Evolutionary conservation across 1,140 invertebrate species (phyloP).

Genomic region (Brachystomella parvula): DNA sequence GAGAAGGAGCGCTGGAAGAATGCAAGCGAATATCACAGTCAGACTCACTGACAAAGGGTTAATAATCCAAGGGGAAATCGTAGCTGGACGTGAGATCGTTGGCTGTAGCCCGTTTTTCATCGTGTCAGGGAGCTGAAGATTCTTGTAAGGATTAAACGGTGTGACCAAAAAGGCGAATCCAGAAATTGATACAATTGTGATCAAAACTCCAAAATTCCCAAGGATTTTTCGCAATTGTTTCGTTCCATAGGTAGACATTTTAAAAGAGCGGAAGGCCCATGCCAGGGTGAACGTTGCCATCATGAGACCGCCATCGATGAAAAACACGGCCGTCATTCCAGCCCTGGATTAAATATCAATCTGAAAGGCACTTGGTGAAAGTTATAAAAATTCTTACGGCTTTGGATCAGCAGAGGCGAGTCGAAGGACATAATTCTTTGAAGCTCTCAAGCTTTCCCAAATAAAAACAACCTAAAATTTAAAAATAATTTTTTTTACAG

Average conservation of each 20-base stretch:
- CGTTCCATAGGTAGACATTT: constrained; percentile 15
- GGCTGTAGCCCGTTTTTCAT: neutral
- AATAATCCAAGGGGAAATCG: neutral
- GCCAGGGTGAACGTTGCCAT: neutral
- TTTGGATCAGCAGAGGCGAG: neutral
- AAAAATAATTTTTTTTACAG: neutral
- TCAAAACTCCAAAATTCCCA: constrained; percentile 94
- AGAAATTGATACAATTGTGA: constrained; percentile 62
- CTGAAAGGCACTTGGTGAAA: neutral
- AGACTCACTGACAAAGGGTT: neutral
- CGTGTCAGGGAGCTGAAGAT: neutral
- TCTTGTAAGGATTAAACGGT: neutral
- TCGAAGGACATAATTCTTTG: neutral
- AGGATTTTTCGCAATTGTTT: constrained; percentile 73
- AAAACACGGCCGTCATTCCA: neutral
- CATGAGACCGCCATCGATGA: neutral
- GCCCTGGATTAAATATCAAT: neutral
- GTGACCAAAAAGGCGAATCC: neutral
- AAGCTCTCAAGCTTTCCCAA: neutral
- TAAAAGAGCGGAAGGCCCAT: neutral
- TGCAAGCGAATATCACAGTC: neutral
- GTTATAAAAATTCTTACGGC: neutral
- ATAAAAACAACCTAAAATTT: neutral
- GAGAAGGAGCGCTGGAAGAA: neutral
- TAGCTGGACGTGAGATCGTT: neutral